Conservation (phyloP, 2,113 vertebrate genomes). For the Hypanus sabinus region DNA sequence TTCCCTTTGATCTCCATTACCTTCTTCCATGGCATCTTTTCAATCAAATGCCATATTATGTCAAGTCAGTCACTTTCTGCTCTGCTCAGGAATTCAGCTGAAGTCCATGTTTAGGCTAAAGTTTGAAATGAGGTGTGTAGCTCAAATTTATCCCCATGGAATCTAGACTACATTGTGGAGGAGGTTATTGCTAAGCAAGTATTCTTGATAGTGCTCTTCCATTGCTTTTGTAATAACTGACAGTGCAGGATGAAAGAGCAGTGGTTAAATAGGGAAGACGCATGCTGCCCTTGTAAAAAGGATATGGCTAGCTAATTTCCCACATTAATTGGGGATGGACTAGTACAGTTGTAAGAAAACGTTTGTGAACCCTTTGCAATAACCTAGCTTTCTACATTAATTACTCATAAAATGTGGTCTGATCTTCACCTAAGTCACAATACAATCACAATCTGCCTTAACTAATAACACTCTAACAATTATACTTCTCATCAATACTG, state of each 20-base stretch:
- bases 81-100: not conserved
- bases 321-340: not conserved
- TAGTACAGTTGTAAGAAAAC: no score
- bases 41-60: not conserved
- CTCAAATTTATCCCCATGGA: not conserved
- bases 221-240: not conserved
- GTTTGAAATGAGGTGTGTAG: not conserved
- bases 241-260: not conserved
- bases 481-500: no score
- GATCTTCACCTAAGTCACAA: no score
- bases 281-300: not conserved
- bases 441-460: no score
- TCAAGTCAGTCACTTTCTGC: not conserved
- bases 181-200: not conserved
- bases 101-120: not conserved
- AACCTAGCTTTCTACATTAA: no score
- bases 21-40: not conserved
- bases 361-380: no score
- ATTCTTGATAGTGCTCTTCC: not conserved
- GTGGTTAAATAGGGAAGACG: not conserved
- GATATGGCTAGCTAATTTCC: not conserved
- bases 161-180: not conserved
- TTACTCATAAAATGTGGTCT: no score
- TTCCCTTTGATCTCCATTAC: not conserved
- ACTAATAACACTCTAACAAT: no score